Conservation (phyloP, 92 coral and sea anemone genomes). For the Siderastrea radians region DNA sequence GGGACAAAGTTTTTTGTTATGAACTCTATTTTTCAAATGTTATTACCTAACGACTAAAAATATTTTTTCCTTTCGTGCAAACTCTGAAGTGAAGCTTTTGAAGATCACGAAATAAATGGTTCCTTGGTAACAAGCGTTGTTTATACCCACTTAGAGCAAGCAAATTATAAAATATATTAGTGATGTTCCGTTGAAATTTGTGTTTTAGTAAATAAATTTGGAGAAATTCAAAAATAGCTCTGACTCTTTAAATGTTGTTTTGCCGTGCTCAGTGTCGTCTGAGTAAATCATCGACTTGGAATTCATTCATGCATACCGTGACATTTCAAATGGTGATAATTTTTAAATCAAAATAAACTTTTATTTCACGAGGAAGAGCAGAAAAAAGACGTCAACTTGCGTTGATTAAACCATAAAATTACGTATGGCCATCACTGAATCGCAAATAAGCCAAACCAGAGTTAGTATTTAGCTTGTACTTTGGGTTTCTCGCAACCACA, state of each 20-base stretch:
- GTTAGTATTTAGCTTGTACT: background rate
- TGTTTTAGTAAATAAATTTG: too few relatives aligned
- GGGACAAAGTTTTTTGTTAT: too few relatives aligned
- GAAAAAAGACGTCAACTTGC: background rate
- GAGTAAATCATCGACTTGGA: background rate
- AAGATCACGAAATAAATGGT: background rate
- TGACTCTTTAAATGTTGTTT: background rate
- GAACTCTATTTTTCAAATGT: background rate
- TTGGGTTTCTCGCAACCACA: background rate
- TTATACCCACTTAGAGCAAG: too few relatives aligned
- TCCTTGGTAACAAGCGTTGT: background rate
- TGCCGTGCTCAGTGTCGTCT: too few relatives aligned
- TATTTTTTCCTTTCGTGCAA: background rate
- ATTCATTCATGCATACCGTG: background rate
- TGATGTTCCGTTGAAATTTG: too few relatives aligned
- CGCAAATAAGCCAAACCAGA: background rate
- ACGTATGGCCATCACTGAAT: background rate
- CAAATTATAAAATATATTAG: too few relatives aligned
- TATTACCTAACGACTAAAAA: background rate
- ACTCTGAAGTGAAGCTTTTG: background rate
- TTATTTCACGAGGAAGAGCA: background rate
- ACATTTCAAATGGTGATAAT: background rate
- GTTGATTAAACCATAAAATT: background rate
- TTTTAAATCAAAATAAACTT: conserved; percentile 10
- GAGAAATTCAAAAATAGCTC: too few relatives aligned